These are phyloP conservation scores for Drosophila anceps DNA, from an alignment of 2,888 invertebrate genomes.

Conservation along the genomic window DNA sequence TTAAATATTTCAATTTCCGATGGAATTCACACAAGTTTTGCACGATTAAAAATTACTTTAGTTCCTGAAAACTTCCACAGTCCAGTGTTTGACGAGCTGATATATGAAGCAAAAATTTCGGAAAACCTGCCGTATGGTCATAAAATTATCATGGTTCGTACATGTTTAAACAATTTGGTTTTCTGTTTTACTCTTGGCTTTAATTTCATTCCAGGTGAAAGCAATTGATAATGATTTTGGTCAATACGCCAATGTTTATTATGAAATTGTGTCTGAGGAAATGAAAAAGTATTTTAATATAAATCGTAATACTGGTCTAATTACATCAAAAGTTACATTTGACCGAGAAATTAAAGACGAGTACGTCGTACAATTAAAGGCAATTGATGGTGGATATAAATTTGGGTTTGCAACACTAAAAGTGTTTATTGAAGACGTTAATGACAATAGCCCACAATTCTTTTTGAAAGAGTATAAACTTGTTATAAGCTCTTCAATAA, in stretches of 20 bases:
- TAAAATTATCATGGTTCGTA: constrained; percentile 89
- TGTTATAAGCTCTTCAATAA: constrained; percentile 88
- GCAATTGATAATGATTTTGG: constrained; percentile 94
- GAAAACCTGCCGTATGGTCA: constrained; percentile 93
- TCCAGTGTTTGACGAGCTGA: constrained; percentile 91
- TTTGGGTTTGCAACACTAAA: constrained; percentile 91
- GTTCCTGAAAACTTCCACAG: constrained; percentile 92
- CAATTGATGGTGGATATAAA: constrained; percentile 92
- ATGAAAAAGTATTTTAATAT: constrained; percentile 91
- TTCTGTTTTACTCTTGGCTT: not conserved
- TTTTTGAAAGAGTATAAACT: constrained; percentile 91
- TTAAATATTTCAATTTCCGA: constrained; percentile 98
- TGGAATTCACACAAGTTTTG: constrained; percentile 96
- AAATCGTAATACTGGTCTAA: constrained; percentile 90
- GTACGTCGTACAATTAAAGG: constrained; percentile 92
- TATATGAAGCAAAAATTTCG: constrained; percentile 91
- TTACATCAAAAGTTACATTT: constrained; percentile 89
- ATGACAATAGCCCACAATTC: constrained; percentile 93
- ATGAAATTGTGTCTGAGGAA: constrained; percentile 91
- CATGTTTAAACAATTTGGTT: not conserved
- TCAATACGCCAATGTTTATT: constrained; percentile 90
- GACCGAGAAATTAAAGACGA: constrained; percentile 90
- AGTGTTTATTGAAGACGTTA: constrained; percentile 93
- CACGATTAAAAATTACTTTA: constrained; percentile 91
- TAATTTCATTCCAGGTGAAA: constrained; percentile 86